These are phyloP conservation scores for Potamarius usumacintae DNA, from an alignment of 2,113 vertebrate genomes.

Conservation along the genomic window DNA sequence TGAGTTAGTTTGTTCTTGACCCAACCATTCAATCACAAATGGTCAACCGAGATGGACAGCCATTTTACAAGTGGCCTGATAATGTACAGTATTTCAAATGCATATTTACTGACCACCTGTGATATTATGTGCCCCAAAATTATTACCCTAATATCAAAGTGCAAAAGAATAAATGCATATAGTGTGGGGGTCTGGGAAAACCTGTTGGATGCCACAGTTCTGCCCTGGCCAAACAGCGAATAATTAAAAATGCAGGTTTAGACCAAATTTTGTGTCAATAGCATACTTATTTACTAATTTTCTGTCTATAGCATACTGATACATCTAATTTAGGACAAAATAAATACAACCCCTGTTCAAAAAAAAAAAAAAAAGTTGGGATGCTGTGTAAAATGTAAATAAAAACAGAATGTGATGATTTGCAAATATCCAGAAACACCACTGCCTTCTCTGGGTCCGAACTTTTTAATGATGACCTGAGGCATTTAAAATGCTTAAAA, in stretches of 20 bases:
- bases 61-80: neutral
- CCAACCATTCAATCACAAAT: neutral
- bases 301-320: neutral
- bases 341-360: neutral
- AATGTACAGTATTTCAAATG: neutral
- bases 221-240: neutral
- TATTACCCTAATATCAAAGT: neutral
- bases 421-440: no score
- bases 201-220: neutral
- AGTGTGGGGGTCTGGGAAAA: neutral
- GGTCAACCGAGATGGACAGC: neutral
- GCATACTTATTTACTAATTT: neutral
- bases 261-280: neutral
- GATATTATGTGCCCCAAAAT: neutral
- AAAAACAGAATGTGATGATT: neutral
- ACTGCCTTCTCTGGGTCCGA: no score
- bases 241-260: neutral
- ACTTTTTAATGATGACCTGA: no score
- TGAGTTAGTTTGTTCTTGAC: neutral
- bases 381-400: neutral
- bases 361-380: neutral
- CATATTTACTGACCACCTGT: neutral
- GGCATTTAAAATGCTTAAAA: no score
- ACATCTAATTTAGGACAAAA: neutral
- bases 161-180: neutral